Base-by-base conservation (phyloP, 2,113 vertebrate species). In the Ammodytes dubius region DNA sequence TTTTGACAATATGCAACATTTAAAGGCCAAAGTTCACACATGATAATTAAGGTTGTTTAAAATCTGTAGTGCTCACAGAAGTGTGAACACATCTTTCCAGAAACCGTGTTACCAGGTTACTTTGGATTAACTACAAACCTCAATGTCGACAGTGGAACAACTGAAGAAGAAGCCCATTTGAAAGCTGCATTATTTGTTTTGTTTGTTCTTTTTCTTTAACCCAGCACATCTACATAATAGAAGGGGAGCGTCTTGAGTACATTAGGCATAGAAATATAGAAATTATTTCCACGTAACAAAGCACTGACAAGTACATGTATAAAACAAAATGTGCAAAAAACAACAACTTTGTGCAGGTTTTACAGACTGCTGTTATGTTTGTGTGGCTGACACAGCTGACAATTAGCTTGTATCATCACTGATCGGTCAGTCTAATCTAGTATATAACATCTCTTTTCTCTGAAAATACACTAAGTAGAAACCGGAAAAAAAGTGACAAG, bases 241-340 rank as follows among this genome's bases (percentile, higher is more conserved):
- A 46, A 39, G 35, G 49, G 40, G 27, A 73, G 72, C 37, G 27
- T 54, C 40, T 6, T n/a, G 11, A 43, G 11, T 14, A 14, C 10
- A 37, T 8, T 10, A 74, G 43, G 35, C 15, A 1, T 70, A 50
- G 1, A 40, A 59, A 70, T 35, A 0, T 52, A 12, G 9, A 59
- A 35, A 47, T 71, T 0, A 27, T 68, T 19, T 39, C 2, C 47
- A 63, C 14, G 53, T 8, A 17, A 52, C 49, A 69, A 67, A 60
- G n/a, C 39, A 70, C 37, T 45, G 43, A 63, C 8, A 27, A 45
- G 5, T 39, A 52, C 53, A 67, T 27, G 42, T 50, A 67, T 19
- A 11, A 65, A 65, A 74, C 11, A 66, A 72, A 68, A 61, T 64
- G 52, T 77, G 64, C 59, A 82, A 74, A 77, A 43, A n/a, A 42